Evolutionary conservation across 1,140 invertebrate genomes (phyloP), one percentile per base, ranked within the genome.

Genomic region (Cydia pomonella): DNA sequence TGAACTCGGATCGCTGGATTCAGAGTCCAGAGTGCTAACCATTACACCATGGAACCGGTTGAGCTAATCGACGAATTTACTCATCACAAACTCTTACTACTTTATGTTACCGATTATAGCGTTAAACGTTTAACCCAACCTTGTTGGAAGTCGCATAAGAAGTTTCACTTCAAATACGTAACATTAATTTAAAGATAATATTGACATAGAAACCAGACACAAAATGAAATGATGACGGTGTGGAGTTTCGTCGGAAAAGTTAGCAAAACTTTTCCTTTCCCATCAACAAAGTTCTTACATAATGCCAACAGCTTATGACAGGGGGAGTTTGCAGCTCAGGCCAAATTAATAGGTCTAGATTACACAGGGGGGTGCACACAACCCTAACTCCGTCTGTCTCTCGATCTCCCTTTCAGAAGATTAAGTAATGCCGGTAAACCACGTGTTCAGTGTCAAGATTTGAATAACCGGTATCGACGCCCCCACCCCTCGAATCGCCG

Each of bases 1-100:
- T 92, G 91, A 92, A 92, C 91, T 92, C 91, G 91, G 91, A 92
- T 92, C 89, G 89, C 91, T 88, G 89, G 91, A 92, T 92, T 92
- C 91, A 92, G 89, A 92, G 91, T 92, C 91, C 91, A 89, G 91
- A 92, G 91, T 92, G 90, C 90, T 92, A 91, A 92, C 90, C 90
- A 83, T 92, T 91, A 92, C 90, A 92, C 89, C 89, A 92, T 92
- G 90, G 90, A 92, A n/a, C n/a, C n/a, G n/a, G n/a, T n/a, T n/a
- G n/a, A n/a, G n/a, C n/a, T n/a, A n/a, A n/a, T n/a, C n/a, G n/a
- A n/a, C n/a, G n/a, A n/a, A n/a, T n/a, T n/a, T n/a, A n/a, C n/a
- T n/a, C n/a, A n/a, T n/a, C n/a, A n/a, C n/a, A n/a, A n/a, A n/a
- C n/a, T n/a, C n/a, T n/a, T n/a, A n/a, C n/a, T n/a, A n/a, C n/a